Base-by-base conservation (phyloP, 2,888 invertebrate species). In the Eupeodes latifasciatus region DNA sequence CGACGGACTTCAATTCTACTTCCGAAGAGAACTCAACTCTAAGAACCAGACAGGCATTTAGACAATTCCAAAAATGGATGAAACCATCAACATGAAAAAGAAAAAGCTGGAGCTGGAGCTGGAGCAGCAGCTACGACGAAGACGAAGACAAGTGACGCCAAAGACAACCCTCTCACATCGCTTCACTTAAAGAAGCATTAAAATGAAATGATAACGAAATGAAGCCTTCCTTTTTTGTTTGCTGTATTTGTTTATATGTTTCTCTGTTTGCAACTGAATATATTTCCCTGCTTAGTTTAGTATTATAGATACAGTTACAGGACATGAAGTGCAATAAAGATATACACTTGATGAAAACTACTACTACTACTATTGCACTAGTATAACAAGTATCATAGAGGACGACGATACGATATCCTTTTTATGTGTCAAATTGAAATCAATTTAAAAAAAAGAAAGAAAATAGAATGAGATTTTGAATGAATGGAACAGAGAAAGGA, bases 341-440 rank as follows among this genome's bases (percentile, higher is more conserved):
- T 55, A 55, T 7, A 4, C 12, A 71, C 51, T 72, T 47, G 67
- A 36, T 59, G 44, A 80, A 61, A 62, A 62, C 76, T 69, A 27
- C 27, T 27, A 27, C 27, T 27, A 66, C 36, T 77, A 78, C 55
- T n/a, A 55, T 44, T 57, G 3, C 40, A 72, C 2, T 9, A 5
- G 40, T 40, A 40, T 40, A 67, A 16, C 11, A 27, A 69, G 19
- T 19, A 47, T 27, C 7, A 64, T 64, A 2, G 57, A 0, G 36
- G 40, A 40, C 9, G 40, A 59, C 12, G 4, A 2, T 14, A n/a
- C 74, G 74, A 81, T 81, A 78, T 81, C 81, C 81, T 71, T 81
- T 88, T 81, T 78, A 88, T 85, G 85, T 88, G 77, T 88, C 81
- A 81, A 85, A 88, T 88, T 85, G 88, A 88, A 88, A 88, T 88